A percentile compares a stretch with the other conserved stretches of the same genome.
phyloP scores from a whole-genome alignment of 2,797 vertebrate genomes.

The Pseudochirops cupreus region DNA sequence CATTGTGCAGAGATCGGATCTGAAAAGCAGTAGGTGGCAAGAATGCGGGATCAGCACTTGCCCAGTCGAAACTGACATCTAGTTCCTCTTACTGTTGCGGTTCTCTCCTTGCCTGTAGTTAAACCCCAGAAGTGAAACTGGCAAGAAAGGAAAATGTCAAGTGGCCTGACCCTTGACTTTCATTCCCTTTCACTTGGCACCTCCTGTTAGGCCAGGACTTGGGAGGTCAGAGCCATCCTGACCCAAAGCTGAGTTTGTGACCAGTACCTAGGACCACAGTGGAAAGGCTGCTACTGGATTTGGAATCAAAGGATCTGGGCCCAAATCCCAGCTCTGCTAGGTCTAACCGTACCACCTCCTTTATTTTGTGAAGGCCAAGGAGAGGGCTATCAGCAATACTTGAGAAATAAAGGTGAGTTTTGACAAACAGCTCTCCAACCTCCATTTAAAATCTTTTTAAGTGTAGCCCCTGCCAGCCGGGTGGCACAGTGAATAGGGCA shows the following conservation, averaged over 20 bases:
- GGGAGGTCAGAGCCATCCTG: neutral
- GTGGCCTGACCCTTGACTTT: neutral
- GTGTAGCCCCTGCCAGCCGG: neutral
- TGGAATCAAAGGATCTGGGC: neutral
- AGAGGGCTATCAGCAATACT: neutral
- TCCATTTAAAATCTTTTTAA: neutral
- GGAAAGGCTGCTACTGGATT: neutral
- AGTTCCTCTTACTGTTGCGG: neutral
- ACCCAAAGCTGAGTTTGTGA: neutral
- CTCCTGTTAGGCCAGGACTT: neutral
- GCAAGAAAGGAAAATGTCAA: neutral
- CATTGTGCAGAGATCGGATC: neutral
- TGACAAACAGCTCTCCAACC: neutral
- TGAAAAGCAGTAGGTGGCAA: neutral
- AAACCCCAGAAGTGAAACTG: neutral
- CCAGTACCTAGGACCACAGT: too few relatives aligned
- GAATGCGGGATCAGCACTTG: neutral
- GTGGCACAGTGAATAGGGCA: neutral
- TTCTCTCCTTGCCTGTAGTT: neutral
- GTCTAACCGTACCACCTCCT: neutral
- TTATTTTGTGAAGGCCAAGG: neutral
- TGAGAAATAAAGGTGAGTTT: neutral
- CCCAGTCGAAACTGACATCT: neutral
- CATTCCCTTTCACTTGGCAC: neutral
- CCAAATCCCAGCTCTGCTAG: neutral